These are phyloP conservation scores for Hirtodrosophila histrioides DNA, from an alignment of 2,888 invertebrate species.

Conservation along the genomic window DNA sequence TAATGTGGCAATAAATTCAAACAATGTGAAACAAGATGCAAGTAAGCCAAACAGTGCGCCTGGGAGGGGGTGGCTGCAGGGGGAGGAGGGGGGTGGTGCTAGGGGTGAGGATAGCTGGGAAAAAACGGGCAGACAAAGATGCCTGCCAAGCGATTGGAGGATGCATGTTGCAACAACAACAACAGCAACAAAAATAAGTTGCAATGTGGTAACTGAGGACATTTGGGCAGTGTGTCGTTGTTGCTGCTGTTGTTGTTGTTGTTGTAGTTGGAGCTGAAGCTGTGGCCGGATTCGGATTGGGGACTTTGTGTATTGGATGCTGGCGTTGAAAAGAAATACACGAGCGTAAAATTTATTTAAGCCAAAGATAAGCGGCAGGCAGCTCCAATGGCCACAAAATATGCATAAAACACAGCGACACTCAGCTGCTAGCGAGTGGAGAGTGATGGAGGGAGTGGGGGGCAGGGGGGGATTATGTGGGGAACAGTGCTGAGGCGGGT, in stretches of 20 bases:
- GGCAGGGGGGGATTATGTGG: background rate
- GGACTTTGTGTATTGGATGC: slow-evolving; percentile 35
- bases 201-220: slow-evolving; percentile 69
- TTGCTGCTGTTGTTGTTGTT: slow-evolving; percentile 8
- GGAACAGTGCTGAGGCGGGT: background rate
- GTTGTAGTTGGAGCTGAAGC: slow-evolving; percentile 5
- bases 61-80: background rate
- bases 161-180: slow-evolving; percentile 39
- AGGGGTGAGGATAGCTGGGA: slow-evolving; percentile 9
- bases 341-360: slow-evolving; percentile 78
- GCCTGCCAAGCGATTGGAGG: slow-evolving; percentile 55
- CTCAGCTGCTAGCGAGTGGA: slow-evolving; percentile 18
- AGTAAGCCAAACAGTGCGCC: slow-evolving; percentile 39
- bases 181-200: slow-evolving; percentile 38
- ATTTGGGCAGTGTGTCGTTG: slow-evolving; percentile 75
- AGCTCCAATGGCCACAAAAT: slow-evolving; percentile 61
- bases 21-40: slow-evolving; percentile 64
- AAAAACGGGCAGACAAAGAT: slow-evolving; percentile 52
- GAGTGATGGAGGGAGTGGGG: no score
- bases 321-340: slow-evolving; percentile 78
- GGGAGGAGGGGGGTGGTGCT: no score
- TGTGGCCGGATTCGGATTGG: slow-evolving; percentile 31
- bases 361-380: slow-evolving; percentile 70
- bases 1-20: slow-evolving; percentile 79
- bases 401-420: slow-evolving; percentile 69